Evolutionary conservation across 2,113 vertebrate genomes (phyloP), one percentile per base, ranked within the genome.

Genomic region (Carettochelys insculpta): DNA sequence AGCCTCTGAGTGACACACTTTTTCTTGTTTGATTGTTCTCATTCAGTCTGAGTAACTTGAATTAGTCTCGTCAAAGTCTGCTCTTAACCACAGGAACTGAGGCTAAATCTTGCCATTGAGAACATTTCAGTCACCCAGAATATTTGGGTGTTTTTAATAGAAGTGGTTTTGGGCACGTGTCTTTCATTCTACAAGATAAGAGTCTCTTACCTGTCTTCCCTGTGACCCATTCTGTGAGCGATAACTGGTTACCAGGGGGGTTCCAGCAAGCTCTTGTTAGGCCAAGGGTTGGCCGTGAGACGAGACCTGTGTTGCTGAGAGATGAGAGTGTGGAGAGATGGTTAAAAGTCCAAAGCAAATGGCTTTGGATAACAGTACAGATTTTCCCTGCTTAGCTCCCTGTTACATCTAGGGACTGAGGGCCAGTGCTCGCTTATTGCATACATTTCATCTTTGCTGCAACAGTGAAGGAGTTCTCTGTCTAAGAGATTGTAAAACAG

Each of bases 381-480:
- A 25, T 73, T 5, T 56, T 17, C 45, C 45, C 16, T 58, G 43
- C n/a, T 79, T 45, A n/a, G 45, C 24, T 52, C 22, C 38, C 45
- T 27, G 24, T 50, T 19, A 47, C 43, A 51, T 45, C n/a, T 38
- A 13, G 22, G 77, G 51, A 29, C 71, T 52, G 19, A 52, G 51
- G 4, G 73, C 61, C n/a, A 68, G 9, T 20, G n/a, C 19, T 68
- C 9, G n/a, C 19, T 17, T 77, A 10, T 50, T 54, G 61, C n/a
- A 31, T 1, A 0, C 22, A n/a, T 10, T 29, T 43, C 29, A 0
- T 10, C 16, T 31, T 29, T 20, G 17, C 45, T 77, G 43, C 51
- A 29, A 80, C 27, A 14, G 77, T 54, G 54, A 31, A 54, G 16
- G 2, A 5, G 47, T 68, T 38, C n/a, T 22, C 3, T n/a, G 73